Evolutionary conservation across 2,113 vertebrate species (phyloP).

Genomic region (Podocnemis expansa): DNA sequence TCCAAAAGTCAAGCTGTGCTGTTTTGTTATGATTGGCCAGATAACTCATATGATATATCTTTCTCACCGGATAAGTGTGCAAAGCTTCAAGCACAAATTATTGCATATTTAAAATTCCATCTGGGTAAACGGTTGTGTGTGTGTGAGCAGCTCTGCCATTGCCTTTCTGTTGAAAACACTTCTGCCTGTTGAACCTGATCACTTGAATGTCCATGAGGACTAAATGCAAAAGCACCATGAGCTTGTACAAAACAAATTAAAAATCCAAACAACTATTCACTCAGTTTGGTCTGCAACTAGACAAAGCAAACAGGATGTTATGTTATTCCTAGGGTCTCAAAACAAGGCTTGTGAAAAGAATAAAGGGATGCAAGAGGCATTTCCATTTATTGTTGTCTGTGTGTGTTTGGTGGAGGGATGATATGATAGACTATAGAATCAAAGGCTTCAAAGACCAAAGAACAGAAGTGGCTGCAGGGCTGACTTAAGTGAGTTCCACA

Average conservation of each 20-base stretch:
- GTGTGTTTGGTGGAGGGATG: not conserved
- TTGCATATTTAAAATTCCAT: not conserved
- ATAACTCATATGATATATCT: not conserved
- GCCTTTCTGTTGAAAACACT: not conserved
- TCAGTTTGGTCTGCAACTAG: not conserved
- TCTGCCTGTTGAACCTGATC: not conserved
- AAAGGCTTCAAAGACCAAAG: not conserved
- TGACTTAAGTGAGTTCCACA: not conserved
- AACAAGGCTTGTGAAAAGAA: not conserved
- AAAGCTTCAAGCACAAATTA: not conserved
- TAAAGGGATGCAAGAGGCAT: not conserved
- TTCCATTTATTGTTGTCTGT: not conserved
- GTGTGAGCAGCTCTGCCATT: not conserved
- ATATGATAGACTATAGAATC: accelerated
- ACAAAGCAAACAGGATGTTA: not conserved
- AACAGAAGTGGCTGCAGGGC: not conserved
- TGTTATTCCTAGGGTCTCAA: not conserved
- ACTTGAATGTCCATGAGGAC: accelerated
- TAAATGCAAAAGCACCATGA: not conserved
- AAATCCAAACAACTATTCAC: not conserved
- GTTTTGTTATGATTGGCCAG: not conserved
- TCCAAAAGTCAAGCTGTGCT: not conserved
- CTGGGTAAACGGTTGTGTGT: not conserved
- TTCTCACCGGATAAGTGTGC: not conserved
- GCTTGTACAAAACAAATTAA: not conserved